Evolutionary conservation across 2,113 vertebrate genomes (phyloP), one percentile per base, ranked within the genome.

Genomic region (Thomomys bottae): DNA sequence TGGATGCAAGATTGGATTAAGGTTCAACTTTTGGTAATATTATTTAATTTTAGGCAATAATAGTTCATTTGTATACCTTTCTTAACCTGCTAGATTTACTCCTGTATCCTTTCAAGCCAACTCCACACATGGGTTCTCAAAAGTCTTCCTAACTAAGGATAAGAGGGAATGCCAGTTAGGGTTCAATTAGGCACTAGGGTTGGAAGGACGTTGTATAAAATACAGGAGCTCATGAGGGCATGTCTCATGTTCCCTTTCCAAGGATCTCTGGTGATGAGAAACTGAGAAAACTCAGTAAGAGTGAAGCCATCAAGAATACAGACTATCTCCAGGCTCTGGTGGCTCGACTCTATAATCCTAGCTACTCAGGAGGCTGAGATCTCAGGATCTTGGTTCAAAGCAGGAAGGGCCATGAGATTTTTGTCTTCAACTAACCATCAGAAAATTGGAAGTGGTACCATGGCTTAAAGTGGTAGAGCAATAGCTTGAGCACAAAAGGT

Each of bases 1-100:
- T 68, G 71, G 38, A 94, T 71, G 28, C 6, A 63, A 70, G 38
- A 64, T 79, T 45, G 92, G 45, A 63, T 66, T 92, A 24, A 86
- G 68, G 11, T 57, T 89, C 28, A 77, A 42, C 15, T 79, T 68
- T 79, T 61, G n/a, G 17, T 34, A 81, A 30, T 12, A 49, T 54
- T 40, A 80, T 1, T 81, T 82, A 79, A 32, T 84, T 76, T 80
- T 75, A 42, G 34, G 12, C 26, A 75, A 64, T 11, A 49, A 71
- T 61, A 71, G 0, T 78, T 73, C 34, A 84, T n/a, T 79, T 79
- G 30, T n/a, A 6, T 84, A 7, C 5, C 26, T 80, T 92, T 87
- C 6, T 70, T 80, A 42, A 30, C 23, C 7, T 64, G 80, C 75
- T 40, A 63, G 59, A 66, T 90, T 76, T 76, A 76, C 26, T 7